A percentile compares a stretch with the other conserved stretches of the same genome.
phyloP scores from a whole-genome alignment of 2,888 invertebrate genomes.

The Deroplatys truncata region DNA sequence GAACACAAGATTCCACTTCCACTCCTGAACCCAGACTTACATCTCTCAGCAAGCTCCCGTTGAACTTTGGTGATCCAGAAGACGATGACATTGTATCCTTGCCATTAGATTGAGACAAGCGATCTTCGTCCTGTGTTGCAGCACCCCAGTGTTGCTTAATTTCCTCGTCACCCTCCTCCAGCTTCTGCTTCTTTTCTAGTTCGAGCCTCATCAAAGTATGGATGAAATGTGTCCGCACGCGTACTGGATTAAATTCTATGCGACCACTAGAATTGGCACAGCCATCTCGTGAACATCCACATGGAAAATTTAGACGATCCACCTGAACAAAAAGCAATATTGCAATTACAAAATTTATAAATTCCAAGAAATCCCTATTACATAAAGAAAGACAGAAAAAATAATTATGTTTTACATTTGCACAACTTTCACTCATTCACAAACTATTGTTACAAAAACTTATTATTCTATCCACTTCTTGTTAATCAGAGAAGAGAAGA shows the following conservation, averaged over 20 bases:
- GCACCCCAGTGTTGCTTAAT: slow-evolving; percentile 19
- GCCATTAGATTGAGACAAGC: not conserved
- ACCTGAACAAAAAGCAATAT: slow-evolving; percentile 52
- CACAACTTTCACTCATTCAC: too few species aligned
- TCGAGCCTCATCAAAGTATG: slow-evolving; percentile 93
- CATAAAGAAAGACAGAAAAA: too few species aligned
- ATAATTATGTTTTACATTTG: too few species aligned
- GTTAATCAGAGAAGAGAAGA: too few species aligned
- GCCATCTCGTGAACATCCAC: slow-evolving; percentile 91
- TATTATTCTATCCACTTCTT: too few species aligned
- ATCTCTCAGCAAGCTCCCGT: slow-evolving; percentile 24
- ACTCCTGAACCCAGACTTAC: slow-evolving; percentile 46
- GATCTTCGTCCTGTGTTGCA: not conserved
- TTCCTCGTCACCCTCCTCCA: slow-evolving; percentile 25
- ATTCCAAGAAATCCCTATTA: too few species aligned
- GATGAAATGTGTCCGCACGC: slow-evolving; percentile 94
- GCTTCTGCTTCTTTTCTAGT: slow-evolving; percentile 73
- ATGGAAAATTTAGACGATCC: slow-evolving; percentile 92
- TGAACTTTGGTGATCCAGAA: slow-evolving; percentile 17
- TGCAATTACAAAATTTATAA: not conserved
- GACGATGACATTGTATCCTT: not conserved
- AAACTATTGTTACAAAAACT: too few species aligned
- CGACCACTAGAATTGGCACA: slow-evolving; percentile 90
- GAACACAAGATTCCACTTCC: slow-evolving; percentile 61
- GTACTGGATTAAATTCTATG: slow-evolving; percentile 92